Evolutionary conservation across 1,140 invertebrate genomes (phyloP).

Genomic region (Agrypnia vestita): DNA sequence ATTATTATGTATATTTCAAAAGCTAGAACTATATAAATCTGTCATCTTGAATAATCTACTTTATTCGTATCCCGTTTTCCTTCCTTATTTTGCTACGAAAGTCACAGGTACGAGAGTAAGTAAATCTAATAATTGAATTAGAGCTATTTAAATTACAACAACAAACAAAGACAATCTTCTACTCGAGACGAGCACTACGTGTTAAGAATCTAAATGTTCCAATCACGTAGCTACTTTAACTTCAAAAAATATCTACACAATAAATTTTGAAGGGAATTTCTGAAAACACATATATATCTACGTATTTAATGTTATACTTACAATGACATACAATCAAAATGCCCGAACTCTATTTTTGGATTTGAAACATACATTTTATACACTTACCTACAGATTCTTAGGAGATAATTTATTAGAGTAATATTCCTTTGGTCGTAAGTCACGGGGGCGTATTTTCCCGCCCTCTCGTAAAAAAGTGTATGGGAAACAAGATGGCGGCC

Average conservation of each 20-base stretch:
- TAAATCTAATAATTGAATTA: too few species aligned
- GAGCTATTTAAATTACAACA: too few species aligned
- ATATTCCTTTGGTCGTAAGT: slow-evolving; percentile 19
- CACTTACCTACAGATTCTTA: neutral
- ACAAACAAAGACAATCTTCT: too few species aligned
- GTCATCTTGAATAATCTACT: too few species aligned
- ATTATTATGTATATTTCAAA: too few species aligned
- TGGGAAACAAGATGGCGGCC: slow-evolving; percentile 32
- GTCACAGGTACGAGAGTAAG: too few species aligned
- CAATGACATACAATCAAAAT: slow-evolving; percentile 19
- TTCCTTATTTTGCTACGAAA: too few species aligned
- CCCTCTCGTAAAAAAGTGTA: slow-evolving; percentile 38
- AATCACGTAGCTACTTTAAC: neutral
- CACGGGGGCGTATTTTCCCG: slow-evolving; percentile 24
- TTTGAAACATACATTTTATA: neutral
- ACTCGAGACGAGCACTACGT: too few species aligned
- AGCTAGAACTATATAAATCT: too few species aligned
- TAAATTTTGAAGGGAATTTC: neutral
- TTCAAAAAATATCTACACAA: neutral
- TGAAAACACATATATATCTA: neutral
- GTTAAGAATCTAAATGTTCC: too few species aligned
- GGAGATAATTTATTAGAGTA: slow-evolving; percentile 13
- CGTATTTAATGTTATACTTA: neutral
- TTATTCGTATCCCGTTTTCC: too few species aligned
- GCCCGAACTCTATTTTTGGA: neutral